Evolutionary conservation across 2,888 invertebrate genomes (phyloP).

Genomic region (Drosophila meridiana): DNA sequence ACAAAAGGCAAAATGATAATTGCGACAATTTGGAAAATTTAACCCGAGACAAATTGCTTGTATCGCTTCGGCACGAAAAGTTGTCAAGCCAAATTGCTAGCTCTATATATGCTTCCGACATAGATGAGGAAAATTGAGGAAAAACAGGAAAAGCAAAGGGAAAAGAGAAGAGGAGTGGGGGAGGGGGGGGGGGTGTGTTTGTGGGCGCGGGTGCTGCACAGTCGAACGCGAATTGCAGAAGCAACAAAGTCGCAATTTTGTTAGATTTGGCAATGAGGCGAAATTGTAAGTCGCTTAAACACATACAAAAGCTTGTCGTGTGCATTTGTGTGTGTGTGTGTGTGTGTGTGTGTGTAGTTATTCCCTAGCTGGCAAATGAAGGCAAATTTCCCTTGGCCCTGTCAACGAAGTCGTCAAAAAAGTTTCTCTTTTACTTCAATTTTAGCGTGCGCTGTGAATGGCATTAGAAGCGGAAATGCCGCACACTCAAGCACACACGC

Average conservation of each 20-base stretch:
- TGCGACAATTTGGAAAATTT: conserved; percentile 72
- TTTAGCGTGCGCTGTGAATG: conserved; percentile 46
- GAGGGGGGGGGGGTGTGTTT: not conserved
- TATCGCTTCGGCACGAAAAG: conserved; percentile 60
- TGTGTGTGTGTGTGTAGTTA: conserved; percentile 17
- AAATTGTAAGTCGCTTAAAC: conserved; percentile 67
- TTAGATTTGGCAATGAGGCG: conserved; percentile 65
- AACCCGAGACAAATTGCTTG: conserved; percentile 63
- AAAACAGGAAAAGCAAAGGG: not conserved
- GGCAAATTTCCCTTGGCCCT: conserved; percentile 66
- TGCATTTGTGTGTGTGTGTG: not conserved
- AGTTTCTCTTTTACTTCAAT: conserved; percentile 51
- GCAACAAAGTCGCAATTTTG: conserved; percentile 48
- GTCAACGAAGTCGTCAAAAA: conserved; percentile 62
- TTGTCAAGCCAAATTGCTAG: conserved; percentile 67
- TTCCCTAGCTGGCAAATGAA: conserved; percentile 59
- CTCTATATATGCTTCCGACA: conserved; percentile 48
- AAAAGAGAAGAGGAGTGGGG: not conserved
- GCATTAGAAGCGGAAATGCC: conserved; percentile 65
- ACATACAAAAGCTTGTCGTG: conserved; percentile 19
- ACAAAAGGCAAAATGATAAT: conserved; percentile 73
- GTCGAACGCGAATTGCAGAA: conserved; percentile 8
- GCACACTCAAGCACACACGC: conserved; percentile 25
- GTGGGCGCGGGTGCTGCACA: not conserved
- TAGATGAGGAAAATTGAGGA: not conserved